Evolutionary conservation across 2,797 vertebrate species (phyloP).

Genomic region (Acanthopagrus latus): DNA sequence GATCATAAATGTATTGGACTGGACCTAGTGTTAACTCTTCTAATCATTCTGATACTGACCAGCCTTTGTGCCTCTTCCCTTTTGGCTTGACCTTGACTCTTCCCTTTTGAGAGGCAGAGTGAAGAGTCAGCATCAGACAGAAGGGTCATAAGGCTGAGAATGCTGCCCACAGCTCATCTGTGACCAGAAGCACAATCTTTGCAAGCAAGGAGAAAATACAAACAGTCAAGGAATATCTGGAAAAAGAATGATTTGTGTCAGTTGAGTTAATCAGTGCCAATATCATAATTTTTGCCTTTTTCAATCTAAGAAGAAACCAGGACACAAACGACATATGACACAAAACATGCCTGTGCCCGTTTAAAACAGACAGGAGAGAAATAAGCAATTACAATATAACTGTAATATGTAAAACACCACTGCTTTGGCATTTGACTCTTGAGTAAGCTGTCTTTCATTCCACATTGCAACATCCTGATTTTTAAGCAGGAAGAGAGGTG

Average conservation of each 20-base stretch:
- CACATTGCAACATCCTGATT: not conserved
- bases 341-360: not conserved
- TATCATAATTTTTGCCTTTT: not conserved
- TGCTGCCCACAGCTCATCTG: conserved; percentile 42
- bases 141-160: conserved; percentile 30
- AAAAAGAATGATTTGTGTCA: not conserved
- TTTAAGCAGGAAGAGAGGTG: conserved; percentile 9
- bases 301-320: not conserved
- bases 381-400: not conserved
- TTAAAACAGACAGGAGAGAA: not conserved
- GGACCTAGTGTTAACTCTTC: not conserved
- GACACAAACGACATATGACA: not conserved
- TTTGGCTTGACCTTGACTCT: conserved; percentile 46
- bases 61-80: conserved; percentile 15
- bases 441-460: not conserved
- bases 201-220: conserved; percentile 19
- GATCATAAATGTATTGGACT: conserved; percentile 5
- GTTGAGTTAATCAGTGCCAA: not conserved
- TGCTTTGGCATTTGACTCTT: conserved; percentile 6
- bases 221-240: not conserved
- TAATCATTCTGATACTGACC: conserved; percentile 17
- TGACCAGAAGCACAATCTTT: conserved; percentile 32
- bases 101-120: conserved; percentile 19
- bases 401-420: conserved; percentile 17
- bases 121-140: conserved; percentile 42